Evolutionary conservation across 2,113 vertebrate species (phyloP), one percentile per base, ranked within the genome.

Genomic region (Ciconia boyciana): DNA sequence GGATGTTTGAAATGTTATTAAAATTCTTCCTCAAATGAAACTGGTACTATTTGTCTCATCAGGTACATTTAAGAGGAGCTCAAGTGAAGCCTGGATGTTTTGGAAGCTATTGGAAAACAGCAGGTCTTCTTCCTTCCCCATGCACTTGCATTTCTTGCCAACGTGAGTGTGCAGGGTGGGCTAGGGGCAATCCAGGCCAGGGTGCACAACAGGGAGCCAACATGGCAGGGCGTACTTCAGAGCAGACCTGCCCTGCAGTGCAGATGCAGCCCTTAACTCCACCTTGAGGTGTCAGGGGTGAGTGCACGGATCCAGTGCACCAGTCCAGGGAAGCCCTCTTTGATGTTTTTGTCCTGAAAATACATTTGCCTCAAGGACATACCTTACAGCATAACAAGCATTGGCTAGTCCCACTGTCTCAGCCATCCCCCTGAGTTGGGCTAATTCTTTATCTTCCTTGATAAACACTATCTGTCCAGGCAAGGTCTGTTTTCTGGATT

Each of bases 381-480:
- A 98, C 98, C 96, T 97, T 71, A 98, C 15, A 16, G 97, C 97
- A 64, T 97, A 98, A 91, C 98, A 98, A 60, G 97, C 98, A 10
- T 97, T 98, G 60, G 97, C 91, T 93, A 99, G 89, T 46, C 98
- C 98, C 51, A 98, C 97, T 22, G 94, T 86, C 31, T 97, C 82
- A 20, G 90, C 65, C 48, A 93, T 72, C 3, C 96, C 93, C 7
- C 97, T 96, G 19, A 98, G 95, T 15, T 97, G 94, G 58, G 94
- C 93, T 93, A 98, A 39, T 52, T 98, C 97, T 88, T 97, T 96
- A 77, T 98, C 98, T 92, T 97, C 97, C 16, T 90, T 57, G 13
- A 96, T 22, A 39, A 96, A 70, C 72, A 94, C 89, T 7, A 65
- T 66, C 41, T 96, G 77, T 18, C 93, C 90, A 80, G 93, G 74